phyloP scores from a whole-genome alignment of 2,113 vertebrate species.

The Machaerirhynchus nigripectus region DNA sequence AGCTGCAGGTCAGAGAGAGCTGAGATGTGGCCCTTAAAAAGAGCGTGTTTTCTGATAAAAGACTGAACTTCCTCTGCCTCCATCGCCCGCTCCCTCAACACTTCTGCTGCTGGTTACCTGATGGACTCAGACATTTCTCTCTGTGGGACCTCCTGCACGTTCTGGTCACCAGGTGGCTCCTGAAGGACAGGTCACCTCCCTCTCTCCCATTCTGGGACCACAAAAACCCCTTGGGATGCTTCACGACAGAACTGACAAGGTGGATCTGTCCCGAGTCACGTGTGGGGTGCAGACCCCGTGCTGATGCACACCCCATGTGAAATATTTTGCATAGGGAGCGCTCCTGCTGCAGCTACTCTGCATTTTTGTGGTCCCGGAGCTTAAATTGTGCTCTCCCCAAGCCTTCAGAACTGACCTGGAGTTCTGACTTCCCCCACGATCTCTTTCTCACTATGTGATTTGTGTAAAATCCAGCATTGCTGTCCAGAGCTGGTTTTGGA shows the following conservation, averaged over 20 bases:
- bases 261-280: background rate
- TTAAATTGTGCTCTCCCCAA: background rate
- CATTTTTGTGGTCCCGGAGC: background rate
- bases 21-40: background rate
- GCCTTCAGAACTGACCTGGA: background rate
- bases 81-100: fast-evolving
- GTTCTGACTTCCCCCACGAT: fast-evolving
- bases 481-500: background rate
- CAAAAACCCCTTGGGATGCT: background rate
- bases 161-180: background rate
- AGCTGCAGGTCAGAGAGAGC: background rate
- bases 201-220: background rate
- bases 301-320: background rate
- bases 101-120: background rate
- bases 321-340: background rate
- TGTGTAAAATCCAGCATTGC: background rate
- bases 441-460: background rate
- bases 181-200: background rate
- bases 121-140: background rate
- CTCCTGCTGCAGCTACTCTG: background rate
- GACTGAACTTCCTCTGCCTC: background rate
- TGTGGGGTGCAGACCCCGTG: background rate
- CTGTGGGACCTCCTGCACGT: background rate
- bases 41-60: background rate
- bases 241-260: fast-evolving